Base-by-base conservation (phyloP, 2,888 invertebrate species). In the Tanytarsus gracilentus region DNA sequence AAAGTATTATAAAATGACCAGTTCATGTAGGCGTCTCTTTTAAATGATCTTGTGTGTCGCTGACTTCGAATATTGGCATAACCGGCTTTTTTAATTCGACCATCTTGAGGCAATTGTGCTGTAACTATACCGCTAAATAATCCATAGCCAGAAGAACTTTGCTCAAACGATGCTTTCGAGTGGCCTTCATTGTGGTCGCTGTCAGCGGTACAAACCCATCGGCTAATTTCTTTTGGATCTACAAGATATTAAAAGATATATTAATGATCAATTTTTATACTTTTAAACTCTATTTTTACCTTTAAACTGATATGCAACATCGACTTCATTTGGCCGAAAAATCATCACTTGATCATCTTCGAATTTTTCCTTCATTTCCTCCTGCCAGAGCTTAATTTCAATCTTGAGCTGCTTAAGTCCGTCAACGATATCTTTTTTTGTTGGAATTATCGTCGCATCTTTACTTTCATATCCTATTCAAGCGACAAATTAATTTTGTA, bases 111-210 rank as follows among this genome's bases (percentile, higher is more conserved):
- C 9, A 86, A 76, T 62, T 80, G 78, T 1, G 83, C 79, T 67
- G 79, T 81, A 8, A 91, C 72, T 62, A 77, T 73, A 0, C 92
- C 92, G 63, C 82, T 79, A 70, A 91, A 91, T 21, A 84, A 68
- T 0, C 80, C 89, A 62, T 83, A 81, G 0, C 86, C 88, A 2
- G 81, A 75, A 30, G 78, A 74, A 65, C 86, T 87, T 64, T 86
- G 72, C 16, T 80, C 76, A 14, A 95, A 75, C 6, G 74, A 72
- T 61, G 85, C 85, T 29, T 66, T 72, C 70, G 92, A 93, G 68
- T 76, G 82, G 0, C 95, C 95, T 69, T 89, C 83, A 61, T 81
- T 80, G 67, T 89, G 85, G 72, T 94, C 92, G 62, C 80, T 83
- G 70, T 96, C 96, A 59, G 80, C 74, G 0, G 88, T 86, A 0